Conservation (phyloP, 2,888 invertebrate genomes). For the Netelia melanura region DNA sequence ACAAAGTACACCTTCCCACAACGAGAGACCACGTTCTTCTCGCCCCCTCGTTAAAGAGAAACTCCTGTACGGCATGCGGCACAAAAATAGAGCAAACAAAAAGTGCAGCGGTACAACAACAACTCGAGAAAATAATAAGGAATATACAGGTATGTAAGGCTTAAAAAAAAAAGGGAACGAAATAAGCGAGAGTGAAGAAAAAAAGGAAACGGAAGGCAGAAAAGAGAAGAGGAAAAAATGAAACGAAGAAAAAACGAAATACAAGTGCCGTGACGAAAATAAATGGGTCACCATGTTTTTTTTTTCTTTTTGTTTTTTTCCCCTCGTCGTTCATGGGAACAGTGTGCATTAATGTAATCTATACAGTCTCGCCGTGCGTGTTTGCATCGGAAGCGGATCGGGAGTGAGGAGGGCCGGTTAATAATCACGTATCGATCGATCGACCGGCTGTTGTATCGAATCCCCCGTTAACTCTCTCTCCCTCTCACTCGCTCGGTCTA, state of each 20-base stretch:
- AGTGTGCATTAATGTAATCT: neutral
- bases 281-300: conserved; percentile 2
- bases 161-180: neutral
- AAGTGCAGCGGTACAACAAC: neutral
- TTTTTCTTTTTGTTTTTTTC: too few species aligned
- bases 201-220: neutral
- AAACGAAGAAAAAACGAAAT: neutral
- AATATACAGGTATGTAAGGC: neutral
- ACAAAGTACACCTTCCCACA: conserved; percentile 10
- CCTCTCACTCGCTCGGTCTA: neutral
- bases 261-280: conserved; percentile 28
- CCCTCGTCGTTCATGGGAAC: too few species aligned
- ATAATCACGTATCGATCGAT: conserved; percentile 36
- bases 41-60: conserved; percentile 53
- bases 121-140: conserved; percentile 19
- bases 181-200: neutral
- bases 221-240: neutral
- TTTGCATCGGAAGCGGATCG: conserved; percentile 2
- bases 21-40: conserved; percentile 22
- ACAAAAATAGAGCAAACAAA: conserved; percentile 45
- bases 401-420: conserved; percentile 6
- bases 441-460: conserved; percentile 6
- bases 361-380: neutral
- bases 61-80: conserved; percentile 13
- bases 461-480: neutral